Evolutionary conservation across 2,888 invertebrate species (phyloP), one percentile per base, ranked within the genome.

Genomic region (Leistus spinibarbis): DNA sequence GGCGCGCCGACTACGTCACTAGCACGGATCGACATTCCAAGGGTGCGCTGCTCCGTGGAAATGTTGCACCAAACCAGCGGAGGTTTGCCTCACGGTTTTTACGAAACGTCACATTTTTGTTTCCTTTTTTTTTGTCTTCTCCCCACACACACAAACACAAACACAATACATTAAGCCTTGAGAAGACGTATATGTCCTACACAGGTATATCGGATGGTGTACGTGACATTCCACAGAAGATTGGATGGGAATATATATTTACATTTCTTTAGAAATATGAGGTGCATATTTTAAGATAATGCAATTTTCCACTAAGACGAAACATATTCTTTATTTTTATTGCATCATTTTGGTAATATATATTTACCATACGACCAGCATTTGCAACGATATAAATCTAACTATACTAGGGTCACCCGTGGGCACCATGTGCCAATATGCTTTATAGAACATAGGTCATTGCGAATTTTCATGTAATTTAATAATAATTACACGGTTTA

Each of bases 1-100:
- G 73, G 73, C 73, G 73, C 73, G 73, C 40, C 73, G 62, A 40
- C 54, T 17, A 73, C 73, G 73, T 73, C 73, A 73, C 40, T 27
- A 40, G 10, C 27, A 62, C 60, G 57, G 24, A 73, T 73, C 73
- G 67, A 73, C 73, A 73, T 73, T 73, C 73, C 73, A 73, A 73
- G 73, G 73, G 73, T 73, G 73, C 27, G 56, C 54, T 54, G 54
- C 24, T 63, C 19, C 20, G 65, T 71, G 54, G 27, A 60, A 60
- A 60, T 60, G 69, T 40, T 54, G 65, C 71, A 56, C 9, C 65
- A 71, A 17, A 23, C 19, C 23, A 17, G 40, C 62, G 57, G 17
- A 16, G 7, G 63, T 19, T 56, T 65, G 65, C 19, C 22, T 19
- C 63, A 63, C 10, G 22, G 17, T 19, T 3, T 57, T 20, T n/a